Evolutionary conservation across 2,113 vertebrate species (phyloP), one percentile per base, ranked within the genome.

Genomic region (Podarcis cretensis): DNA sequence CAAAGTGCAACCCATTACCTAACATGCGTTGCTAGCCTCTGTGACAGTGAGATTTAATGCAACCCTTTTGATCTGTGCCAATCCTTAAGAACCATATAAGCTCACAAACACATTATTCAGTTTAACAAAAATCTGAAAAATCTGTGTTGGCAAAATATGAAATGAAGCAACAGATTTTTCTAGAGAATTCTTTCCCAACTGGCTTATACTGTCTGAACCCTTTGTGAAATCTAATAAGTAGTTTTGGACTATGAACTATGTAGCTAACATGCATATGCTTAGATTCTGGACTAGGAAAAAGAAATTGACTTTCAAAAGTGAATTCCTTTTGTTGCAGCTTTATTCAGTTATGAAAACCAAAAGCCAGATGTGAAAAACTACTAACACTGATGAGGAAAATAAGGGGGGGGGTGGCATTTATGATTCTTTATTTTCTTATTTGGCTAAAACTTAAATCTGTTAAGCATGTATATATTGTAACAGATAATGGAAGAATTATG

Each of bases 1-100:
- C 1, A 35, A 90, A 86, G 88, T 86, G 82, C 87, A 93, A 77
- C 66, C 48, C 83, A n/a, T 90, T 89, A 94, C 54, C 88, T 4
- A 4, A 83, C 0, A 0, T 84, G 83, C 89, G 85, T 4, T 59
- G 32, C 21, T 80, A 65, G 43, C 25, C 54, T 65, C 14, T 73
- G 37, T 75, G 20, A 35, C 71, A 83, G 21, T 76, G 69, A 65
- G 71, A 83, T 75, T 74, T 63, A 20, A 87, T 59, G 54, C 30
- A 84, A 92, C 84, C 89, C 79, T 71, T 1, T 76, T 30, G 81
- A 90, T 5, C 0, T n/a, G 16, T 71, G 35, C 66, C 40, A 74
- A 32, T 30, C 6, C 25, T 65, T 0, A 83, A 78, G 81, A 86
- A n/a, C 54, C 2, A 0, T 48, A 57, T 54, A 66, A 91, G 14